Evolutionary conservation across 1,140 invertebrate species (phyloP).

Genomic region (Penaeus indicus): DNA sequence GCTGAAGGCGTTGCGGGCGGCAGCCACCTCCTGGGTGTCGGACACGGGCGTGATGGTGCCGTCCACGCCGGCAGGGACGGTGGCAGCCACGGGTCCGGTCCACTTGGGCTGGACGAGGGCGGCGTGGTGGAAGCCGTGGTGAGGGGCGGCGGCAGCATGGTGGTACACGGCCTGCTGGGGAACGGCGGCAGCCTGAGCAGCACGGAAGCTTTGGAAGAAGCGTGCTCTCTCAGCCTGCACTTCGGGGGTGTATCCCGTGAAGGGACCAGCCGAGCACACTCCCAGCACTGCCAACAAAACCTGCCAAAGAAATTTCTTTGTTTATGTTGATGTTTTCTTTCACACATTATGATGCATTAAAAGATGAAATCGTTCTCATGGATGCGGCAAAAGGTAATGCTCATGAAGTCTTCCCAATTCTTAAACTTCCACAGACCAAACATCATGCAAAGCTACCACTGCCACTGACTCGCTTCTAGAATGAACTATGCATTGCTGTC

Average conservation of each 20-base stretch:
- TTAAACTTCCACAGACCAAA: no score
- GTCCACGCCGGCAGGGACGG: conserved; percentile 55
- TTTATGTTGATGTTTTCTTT: no score
- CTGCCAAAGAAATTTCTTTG: background rate
- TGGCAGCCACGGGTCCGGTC: conserved; percentile 50
- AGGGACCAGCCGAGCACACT: conserved; percentile 22
- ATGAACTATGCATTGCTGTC: no score
- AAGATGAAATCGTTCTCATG: no score
- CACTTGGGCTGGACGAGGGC: conserved; percentile 7
- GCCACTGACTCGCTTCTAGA: no score
- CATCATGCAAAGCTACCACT: no score
- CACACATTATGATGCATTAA: no score
- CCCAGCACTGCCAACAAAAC: conserved; percentile 47
- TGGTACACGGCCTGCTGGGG: background rate
- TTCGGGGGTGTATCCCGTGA: conserved; percentile 18
- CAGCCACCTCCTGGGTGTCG: conserved; percentile 57
- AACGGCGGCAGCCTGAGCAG: conserved; percentile 17
- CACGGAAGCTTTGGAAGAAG: background rate
- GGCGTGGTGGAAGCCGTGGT: background rate
- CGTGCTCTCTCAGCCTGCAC: background rate
- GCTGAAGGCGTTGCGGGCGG: conserved; percentile 45
- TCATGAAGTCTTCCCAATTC: no score
- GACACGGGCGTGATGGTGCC: conserved; percentile 45
- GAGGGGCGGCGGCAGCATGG: background rate
- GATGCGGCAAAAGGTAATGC: no score